Evolutionary conservation across 2,888 invertebrate species (phyloP).

Genomic region (Drosophila mimetica): DNA sequence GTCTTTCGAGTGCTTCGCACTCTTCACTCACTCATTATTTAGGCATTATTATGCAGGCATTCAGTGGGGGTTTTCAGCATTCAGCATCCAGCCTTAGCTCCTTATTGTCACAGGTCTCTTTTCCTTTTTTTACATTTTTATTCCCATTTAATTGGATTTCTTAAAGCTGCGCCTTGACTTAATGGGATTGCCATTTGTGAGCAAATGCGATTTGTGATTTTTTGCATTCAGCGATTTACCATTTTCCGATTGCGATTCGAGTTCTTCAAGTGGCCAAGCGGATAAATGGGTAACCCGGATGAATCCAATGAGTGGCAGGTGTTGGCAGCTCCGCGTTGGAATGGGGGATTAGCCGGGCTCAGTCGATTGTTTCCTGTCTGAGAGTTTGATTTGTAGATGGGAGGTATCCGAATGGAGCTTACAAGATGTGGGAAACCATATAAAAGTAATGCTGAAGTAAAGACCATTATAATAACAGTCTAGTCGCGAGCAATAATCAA

Average conservation of each 20-base stretch:
- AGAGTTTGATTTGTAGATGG: not conserved
- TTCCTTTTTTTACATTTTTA: not conserved
- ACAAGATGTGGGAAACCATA: not conserved
- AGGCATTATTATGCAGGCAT: constrained; percentile 66
- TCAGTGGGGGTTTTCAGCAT: constrained; percentile 47
- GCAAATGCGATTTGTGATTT: constrained; percentile 56
- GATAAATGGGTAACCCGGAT: constrained; percentile 21
- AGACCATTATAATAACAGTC: no score
- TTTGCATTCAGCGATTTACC: constrained; percentile 1
- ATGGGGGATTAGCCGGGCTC: constrained; percentile 51
- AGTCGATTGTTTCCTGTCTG: constrained; percentile 15
- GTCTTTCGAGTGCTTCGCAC: constrained; percentile 81
- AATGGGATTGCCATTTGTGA: constrained; percentile 68
- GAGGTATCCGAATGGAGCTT: not conserved
- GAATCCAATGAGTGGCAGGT: constrained; percentile 48
- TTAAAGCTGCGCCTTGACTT: constrained; percentile 75
- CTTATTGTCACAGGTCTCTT: constrained; percentile 55
- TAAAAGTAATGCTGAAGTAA: not conserved
- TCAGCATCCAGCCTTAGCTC: constrained; percentile 7
- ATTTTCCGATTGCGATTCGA: not conserved
- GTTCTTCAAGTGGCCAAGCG: constrained; percentile 21
- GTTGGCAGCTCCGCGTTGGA: constrained; percentile 51
- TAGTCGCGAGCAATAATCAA: no score
- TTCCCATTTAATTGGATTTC: constrained; percentile 69
- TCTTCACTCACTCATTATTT: constrained; percentile 64